A percentile compares a stretch with the other conserved stretches of the same genome.
These are phyloP conservation scores for Diaperis boleti DNA, from an alignment of 2,888 invertebrate species.

Conservation along the genomic window DNA sequence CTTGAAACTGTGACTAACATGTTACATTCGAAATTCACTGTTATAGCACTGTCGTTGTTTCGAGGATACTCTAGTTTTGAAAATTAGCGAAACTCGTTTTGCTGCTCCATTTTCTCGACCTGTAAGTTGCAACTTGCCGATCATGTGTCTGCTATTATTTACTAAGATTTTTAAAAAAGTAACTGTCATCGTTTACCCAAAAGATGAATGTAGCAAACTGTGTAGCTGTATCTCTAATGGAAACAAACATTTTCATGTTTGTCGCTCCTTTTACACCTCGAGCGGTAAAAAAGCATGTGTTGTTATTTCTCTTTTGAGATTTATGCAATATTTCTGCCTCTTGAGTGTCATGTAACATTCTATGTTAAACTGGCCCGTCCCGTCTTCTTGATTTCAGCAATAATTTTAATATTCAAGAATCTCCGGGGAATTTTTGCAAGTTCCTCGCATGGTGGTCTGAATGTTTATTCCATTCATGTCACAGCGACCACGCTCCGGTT, in stretches of 20 bases:
- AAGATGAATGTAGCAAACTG: too few relatives aligned
- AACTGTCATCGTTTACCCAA: too few relatives aligned
- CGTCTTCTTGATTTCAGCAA: conserved; percentile 13
- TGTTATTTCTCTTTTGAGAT: background rate
- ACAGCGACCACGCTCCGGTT: conserved; percentile 11
- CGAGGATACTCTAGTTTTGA: too few relatives aligned
- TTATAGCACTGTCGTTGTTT: too few relatives aligned
- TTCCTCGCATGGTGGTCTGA: conserved; percentile 21
- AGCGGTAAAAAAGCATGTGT: background rate
- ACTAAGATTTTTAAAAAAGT: too few relatives aligned
- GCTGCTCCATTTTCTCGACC: too few relatives aligned
- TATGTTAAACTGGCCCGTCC: conserved; percentile 3
- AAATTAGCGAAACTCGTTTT: too few relatives aligned
- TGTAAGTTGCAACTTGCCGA: too few relatives aligned
- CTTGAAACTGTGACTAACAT: too few relatives aligned
- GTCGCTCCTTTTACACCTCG: background rate
- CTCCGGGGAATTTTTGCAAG: conserved; percentile 6
- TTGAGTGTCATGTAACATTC: conserved; percentile 1
- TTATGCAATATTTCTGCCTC: background rate
- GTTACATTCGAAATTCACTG: too few relatives aligned
- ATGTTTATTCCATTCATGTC: conserved; percentile 2
- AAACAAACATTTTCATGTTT: background rate
- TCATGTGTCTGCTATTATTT: too few relatives aligned
- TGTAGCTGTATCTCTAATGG: background rate
- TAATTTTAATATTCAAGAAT: conserved; percentile 22